Conservation (phyloP, 2,113 vertebrate species). For the Sinosuthora webbiana region DNA sequence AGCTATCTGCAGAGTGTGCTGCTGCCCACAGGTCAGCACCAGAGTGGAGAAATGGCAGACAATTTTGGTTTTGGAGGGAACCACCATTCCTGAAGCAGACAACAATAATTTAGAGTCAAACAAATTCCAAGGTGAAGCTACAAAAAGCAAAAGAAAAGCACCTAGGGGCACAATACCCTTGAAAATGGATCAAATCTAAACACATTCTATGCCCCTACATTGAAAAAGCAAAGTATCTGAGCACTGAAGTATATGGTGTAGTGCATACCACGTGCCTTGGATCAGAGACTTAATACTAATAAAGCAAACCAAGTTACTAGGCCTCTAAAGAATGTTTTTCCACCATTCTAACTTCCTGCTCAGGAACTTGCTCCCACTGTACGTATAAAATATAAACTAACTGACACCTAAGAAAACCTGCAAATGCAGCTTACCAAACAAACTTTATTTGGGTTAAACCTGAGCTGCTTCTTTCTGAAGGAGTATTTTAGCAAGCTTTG, state of each 20-base stretch:
- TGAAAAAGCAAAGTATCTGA: not conserved
- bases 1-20: slow-evolving; percentile 93
- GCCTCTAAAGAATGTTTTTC: not conserved
- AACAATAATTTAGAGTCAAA: not conserved
- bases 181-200: not conserved
- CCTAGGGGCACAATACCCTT: not conserved
- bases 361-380: not conserved
- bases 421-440: not conserved
- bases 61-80: slow-evolving; percentile 98
- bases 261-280: not conserved
- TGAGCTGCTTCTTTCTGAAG: not conserved
- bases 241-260: not conserved
- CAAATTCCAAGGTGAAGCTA: not conserved
- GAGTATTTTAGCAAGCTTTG: not conserved
- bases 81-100: slow-evolving; percentile 85
- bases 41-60: slow-evolving; percentile 96
- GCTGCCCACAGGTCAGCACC: slow-evolving; percentile 90
- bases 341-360: not conserved
- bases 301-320: not conserved
- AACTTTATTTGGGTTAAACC: not conserved
- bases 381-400: not conserved
- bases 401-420: not conserved
- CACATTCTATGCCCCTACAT: not conserved
- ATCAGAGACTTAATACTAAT: not conserved
- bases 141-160: not conserved